Percentiles rank a stretch among this genome's conserved stretches.
phyloP scores from a whole-genome alignment of 2,888 invertebrate genomes.

The Pterostichus madidus region DNA sequence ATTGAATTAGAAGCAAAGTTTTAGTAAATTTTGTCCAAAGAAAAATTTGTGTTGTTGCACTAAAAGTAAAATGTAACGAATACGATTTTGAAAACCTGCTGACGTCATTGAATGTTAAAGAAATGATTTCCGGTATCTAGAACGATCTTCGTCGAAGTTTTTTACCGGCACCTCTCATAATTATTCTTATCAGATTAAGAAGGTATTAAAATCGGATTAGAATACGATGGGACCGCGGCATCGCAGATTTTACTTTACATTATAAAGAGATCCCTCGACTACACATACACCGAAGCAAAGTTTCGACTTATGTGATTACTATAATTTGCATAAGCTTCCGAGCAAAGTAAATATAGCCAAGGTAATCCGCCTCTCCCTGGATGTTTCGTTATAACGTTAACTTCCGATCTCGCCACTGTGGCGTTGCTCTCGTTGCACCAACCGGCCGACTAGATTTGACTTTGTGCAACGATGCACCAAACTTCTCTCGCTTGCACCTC shows the following conservation, averaged over 20 bases:
- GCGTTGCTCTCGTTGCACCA: background rate
- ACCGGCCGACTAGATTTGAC: background rate
- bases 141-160: background rate
- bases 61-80: no score
- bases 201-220: constrained; percentile 70
- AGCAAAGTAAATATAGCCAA: constrained; percentile 73
- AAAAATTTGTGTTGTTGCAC: no score
- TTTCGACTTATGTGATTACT: constrained; percentile 73
- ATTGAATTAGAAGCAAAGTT: no score
- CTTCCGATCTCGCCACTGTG: constrained; percentile 70
- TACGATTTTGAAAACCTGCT: no score
- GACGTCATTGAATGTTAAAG: background rate
- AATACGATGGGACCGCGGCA: constrained; percentile 67
- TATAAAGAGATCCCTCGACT: constrained; percentile 70
- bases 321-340: constrained; percentile 73
- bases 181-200: constrained; percentile 70
- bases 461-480: constrained; percentile 23
- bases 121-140: background rate
- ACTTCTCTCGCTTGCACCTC: background rate
- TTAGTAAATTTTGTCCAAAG: no score
- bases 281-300: constrained; percentile 68
- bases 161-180: constrained; percentile 29
- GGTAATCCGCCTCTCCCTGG: constrained; percentile 71
- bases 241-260: constrained; percentile 70
- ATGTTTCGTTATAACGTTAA: constrained; percentile 69